These are phyloP conservation scores for Leptinotarsa undecemlineata DNA, from an alignment of 1,140 invertebrate species.

Conservation along the genomic window DNA sequence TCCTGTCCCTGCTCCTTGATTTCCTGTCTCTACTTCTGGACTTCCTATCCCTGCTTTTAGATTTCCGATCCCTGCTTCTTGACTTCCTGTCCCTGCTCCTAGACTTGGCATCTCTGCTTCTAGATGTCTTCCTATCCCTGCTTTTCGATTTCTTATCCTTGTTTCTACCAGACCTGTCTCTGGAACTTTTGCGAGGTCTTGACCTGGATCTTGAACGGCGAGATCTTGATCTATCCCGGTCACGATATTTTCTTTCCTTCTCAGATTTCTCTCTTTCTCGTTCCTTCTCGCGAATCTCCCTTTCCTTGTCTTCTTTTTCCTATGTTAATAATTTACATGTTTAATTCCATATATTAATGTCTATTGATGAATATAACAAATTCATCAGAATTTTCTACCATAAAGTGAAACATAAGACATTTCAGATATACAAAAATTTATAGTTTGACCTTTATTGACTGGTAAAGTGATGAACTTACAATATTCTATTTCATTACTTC, in stretches of 20 bases:
- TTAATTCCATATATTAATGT: neutral
- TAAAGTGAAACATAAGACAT: no score
- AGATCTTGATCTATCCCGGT: conserved; percentile 46
- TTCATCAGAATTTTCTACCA: no score
- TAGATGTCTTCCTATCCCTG: conserved; percentile 27
- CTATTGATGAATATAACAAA: no score
- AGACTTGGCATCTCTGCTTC: conserved; percentile 34
- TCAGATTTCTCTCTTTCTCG: conserved; percentile 46
- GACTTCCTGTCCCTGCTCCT: conserved; percentile 33
- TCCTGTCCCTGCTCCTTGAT: conserved; percentile 35
- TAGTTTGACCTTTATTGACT: no score
- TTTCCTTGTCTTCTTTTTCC: conserved; percentile 74
- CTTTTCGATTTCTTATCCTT: conserved; percentile 33
- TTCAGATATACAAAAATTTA: no score
- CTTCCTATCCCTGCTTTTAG: conserved; percentile 32
- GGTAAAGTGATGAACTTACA: no score
- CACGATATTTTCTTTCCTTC: conserved; percentile 52
- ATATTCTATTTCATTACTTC: no score
- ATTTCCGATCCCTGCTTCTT: conserved; percentile 33
- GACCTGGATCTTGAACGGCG: conserved; percentile 30
- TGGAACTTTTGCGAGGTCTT: conserved; percentile 32
- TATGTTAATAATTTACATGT: conserved; percentile 46
- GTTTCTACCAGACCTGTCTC: conserved; percentile 32
- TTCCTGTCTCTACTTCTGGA: conserved; percentile 32
- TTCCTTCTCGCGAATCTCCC: conserved; percentile 45